These are phyloP conservation scores for Hydriomena furcata DNA, from an alignment of 2,888 invertebrate species.

Conservation along the genomic window DNA sequence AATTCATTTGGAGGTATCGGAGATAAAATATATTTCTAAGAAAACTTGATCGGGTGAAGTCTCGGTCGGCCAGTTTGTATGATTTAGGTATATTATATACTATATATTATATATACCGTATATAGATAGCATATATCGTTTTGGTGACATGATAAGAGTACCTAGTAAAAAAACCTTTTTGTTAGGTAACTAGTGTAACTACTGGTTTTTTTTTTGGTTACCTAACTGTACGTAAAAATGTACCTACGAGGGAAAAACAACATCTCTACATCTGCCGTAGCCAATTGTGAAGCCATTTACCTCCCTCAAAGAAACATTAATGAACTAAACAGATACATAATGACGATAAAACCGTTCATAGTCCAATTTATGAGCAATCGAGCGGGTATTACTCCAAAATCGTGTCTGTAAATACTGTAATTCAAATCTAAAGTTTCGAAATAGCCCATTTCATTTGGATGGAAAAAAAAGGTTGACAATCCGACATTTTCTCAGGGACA, in stretches of 20 bases:
- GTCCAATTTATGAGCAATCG: slow-evolving; percentile 50
- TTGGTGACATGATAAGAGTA: no score
- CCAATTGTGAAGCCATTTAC: slow-evolving; percentile 8
- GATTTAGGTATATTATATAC: no score
- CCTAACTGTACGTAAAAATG: not conserved
- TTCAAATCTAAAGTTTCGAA: slow-evolving; percentile 55
- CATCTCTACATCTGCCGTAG: slow-evolving; percentile 2
- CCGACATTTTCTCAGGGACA: slow-evolving; percentile 82
- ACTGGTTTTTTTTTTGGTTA: no score
- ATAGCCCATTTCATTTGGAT: slow-evolving; percentile 64
- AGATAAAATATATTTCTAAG: no score
- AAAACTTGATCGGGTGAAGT: no score
- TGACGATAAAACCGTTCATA: slow-evolving; percentile 46
- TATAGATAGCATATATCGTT: no score
- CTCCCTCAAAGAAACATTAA: slow-evolving; percentile 28
- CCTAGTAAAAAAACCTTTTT: no score
- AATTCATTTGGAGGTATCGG: no score
- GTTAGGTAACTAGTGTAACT: no score
- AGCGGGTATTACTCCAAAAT: slow-evolving; percentile 52
- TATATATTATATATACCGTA: no score
- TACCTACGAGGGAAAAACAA: not conserved
- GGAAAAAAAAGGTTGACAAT: slow-evolving; percentile 77
- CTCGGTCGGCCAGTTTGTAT: no score
- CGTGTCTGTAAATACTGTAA: slow-evolving; percentile 60
- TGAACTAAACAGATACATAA: slow-evolving; percentile 40